Conservation (phyloP, 2,797 vertebrate genomes). For the Crocidura indochinensis region DNA sequence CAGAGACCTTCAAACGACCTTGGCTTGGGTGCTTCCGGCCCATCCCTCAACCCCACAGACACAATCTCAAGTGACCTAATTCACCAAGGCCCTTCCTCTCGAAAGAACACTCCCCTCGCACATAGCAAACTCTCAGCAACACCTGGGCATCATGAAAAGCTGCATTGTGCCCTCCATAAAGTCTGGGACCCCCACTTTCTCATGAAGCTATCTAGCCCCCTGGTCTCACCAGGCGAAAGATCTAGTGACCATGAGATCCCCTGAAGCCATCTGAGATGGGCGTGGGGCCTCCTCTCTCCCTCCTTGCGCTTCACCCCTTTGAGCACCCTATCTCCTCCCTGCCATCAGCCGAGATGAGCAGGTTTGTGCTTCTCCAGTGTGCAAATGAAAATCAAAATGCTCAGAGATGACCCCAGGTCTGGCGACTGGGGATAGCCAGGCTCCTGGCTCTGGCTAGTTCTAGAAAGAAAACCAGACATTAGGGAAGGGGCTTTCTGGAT, state of each 20-base stretch:
- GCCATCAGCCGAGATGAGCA: too few relatives aligned
- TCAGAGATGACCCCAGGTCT: background rate
- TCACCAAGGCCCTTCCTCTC: background rate
- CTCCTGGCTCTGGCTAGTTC: background rate
- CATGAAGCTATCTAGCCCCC: too few relatives aligned
- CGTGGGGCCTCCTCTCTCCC: too few relatives aligned
- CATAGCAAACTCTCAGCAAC: background rate
- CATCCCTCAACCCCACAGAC: background rate
- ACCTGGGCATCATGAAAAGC: background rate
- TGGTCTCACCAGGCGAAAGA: too few relatives aligned
- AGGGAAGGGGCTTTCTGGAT: too few relatives aligned
- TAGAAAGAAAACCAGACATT: background rate
- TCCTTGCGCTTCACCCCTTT: too few relatives aligned
- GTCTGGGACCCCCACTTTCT: too few relatives aligned
- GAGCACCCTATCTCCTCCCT: too few relatives aligned
- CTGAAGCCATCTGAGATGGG: too few relatives aligned
- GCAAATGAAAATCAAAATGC: too few relatives aligned
- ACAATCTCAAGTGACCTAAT: background rate
- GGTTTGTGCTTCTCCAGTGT: too few relatives aligned
- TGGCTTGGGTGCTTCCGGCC: background rate
- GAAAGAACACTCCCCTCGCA: background rate
- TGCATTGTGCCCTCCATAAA: background rate
- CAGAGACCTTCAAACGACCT: background rate
- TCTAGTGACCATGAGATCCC: too few relatives aligned
- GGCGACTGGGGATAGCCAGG: background rate